These are phyloP conservation scores for Alca torda DNA, from an alignment of 2,797 vertebrate genomes.

Conservation along the genomic window DNA sequence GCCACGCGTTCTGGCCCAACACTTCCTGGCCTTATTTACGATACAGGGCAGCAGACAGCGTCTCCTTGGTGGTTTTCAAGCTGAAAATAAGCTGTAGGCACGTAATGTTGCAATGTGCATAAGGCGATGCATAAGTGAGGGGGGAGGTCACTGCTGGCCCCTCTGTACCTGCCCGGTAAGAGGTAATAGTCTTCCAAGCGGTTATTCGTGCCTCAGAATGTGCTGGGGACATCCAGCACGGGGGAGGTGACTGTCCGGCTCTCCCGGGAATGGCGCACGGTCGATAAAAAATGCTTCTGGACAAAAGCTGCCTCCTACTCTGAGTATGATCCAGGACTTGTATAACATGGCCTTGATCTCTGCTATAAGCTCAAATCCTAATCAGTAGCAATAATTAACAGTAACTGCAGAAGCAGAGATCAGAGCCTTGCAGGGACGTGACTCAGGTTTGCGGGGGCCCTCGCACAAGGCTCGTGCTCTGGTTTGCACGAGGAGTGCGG, in stretches of 20 bases:
- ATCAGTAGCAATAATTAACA: not conserved
- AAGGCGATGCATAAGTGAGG: accelerated
- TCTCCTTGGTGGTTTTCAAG: not conserved
- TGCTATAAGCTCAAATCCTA: not conserved
- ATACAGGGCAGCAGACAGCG: not conserved
- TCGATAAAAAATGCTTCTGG: not conserved
- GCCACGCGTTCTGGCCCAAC: not conserved
- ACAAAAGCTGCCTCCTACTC: not conserved
- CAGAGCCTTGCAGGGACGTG: not conserved
- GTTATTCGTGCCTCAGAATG: not conserved
- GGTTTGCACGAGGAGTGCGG: not conserved
- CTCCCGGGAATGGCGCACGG: not conserved
- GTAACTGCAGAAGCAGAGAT: not conserved
- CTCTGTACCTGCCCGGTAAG: not conserved
- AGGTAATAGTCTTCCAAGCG: not conserved
- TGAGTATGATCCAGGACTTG: not conserved
- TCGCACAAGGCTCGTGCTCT: accelerated
- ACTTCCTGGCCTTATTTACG: not conserved
- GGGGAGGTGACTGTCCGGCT: not conserved
- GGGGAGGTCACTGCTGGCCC: not conserved
- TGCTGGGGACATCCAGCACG: not conserved
- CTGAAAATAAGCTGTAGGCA: not conserved
- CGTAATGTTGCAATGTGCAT: accelerated
- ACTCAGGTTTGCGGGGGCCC: not conserved
- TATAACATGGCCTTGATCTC: not conserved